Percentiles rank a stretch among this genome's conserved stretches.
These are phyloP conservation scores for Marcusenius ussheri DNA, from an alignment of 2,113 vertebrate species.

Conservation along the genomic window DNA sequence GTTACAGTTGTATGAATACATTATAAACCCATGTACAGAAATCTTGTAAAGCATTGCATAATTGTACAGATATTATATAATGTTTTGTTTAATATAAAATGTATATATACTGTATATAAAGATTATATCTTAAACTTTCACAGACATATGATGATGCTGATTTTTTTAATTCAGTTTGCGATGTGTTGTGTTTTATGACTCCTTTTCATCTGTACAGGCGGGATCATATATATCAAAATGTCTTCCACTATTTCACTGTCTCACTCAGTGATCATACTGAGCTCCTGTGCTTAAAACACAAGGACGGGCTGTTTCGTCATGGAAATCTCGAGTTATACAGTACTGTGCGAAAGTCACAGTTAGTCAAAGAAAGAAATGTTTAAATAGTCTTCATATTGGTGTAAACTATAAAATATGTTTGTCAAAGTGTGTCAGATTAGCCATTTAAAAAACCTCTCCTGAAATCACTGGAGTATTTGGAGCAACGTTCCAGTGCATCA, in stretches of 20 bases:
- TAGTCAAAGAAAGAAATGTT: not conserved
- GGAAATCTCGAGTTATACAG: not conserved
- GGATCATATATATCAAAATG: not conserved
- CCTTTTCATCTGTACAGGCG: not conserved
- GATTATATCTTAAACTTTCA: constrained; percentile 14
- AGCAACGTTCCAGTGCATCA: not conserved
- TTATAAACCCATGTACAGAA: not conserved
- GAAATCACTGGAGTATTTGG: not conserved
- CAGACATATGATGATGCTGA: not conserved
- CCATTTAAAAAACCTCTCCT: not conserved
- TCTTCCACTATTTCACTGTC: not conserved
- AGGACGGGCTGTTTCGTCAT: not conserved
- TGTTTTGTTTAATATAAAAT: constrained; percentile 13
- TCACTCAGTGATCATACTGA: not conserved
- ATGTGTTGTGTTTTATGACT: not conserved
- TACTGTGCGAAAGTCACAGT: not conserved
- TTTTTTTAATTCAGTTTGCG: not conserved
- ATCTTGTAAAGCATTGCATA: constrained; percentile 14
- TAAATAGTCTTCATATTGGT: not conserved
- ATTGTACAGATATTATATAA: not conserved
- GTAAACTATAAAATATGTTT: not conserved
- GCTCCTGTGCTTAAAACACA: not conserved
- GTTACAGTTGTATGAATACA: not conserved
- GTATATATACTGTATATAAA: constrained; percentile 13
- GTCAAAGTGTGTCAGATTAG: not conserved